Evolutionary conservation across 2,888 invertebrate species (phyloP).

Genomic region (Colletes collaris): DNA sequence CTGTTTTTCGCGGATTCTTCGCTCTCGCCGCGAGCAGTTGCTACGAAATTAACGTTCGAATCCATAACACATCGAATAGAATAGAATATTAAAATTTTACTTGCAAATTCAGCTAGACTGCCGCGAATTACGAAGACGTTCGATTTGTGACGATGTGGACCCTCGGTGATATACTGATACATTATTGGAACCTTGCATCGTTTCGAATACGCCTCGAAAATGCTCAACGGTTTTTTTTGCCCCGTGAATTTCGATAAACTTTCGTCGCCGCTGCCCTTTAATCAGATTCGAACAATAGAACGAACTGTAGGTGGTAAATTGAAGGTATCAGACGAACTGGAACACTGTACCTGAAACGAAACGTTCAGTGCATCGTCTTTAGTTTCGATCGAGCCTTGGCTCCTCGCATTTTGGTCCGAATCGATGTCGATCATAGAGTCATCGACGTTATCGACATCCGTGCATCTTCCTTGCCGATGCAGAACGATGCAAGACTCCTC

Average conservation of each 20-base stretch:
- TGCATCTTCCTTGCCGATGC: slow-evolving; percentile 7
- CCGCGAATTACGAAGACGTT: slow-evolving; percentile 62
- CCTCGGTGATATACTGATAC: slow-evolving; percentile 42
- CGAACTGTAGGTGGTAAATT: not conserved
- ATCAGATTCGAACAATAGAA: not conserved
- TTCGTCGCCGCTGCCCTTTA: slow-evolving; percentile 51
- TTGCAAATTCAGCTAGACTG: slow-evolving; percentile 63
- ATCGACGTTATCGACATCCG: slow-evolving; percentile 9
- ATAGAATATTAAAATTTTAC: slow-evolving; percentile 41
- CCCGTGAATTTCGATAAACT: not conserved
- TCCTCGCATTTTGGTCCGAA: not conserved
- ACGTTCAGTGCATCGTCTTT: not conserved
- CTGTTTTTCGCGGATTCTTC: slow-evolving; percentile 56
- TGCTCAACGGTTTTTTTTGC: slow-evolving; percentile 53
- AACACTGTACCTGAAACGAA: slow-evolving; percentile 15
- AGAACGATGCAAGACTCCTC: slow-evolving; percentile 28
- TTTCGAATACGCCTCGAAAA: slow-evolving; percentile 66
- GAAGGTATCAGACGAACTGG: too few species aligned
- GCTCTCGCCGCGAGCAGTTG: slow-evolving; percentile 46
- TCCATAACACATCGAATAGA: too few species aligned
- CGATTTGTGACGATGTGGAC: slow-evolving; percentile 38
- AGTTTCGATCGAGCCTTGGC: not conserved
- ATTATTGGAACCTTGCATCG: slow-evolving; percentile 57
- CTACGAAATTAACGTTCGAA: slow-evolving; percentile 44
- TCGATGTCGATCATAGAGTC: slow-evolving; percentile 4